phyloP scores from a whole-genome alignment of 64 coral and sea anemone species.

The Dendronephthya gigantea region DNA sequence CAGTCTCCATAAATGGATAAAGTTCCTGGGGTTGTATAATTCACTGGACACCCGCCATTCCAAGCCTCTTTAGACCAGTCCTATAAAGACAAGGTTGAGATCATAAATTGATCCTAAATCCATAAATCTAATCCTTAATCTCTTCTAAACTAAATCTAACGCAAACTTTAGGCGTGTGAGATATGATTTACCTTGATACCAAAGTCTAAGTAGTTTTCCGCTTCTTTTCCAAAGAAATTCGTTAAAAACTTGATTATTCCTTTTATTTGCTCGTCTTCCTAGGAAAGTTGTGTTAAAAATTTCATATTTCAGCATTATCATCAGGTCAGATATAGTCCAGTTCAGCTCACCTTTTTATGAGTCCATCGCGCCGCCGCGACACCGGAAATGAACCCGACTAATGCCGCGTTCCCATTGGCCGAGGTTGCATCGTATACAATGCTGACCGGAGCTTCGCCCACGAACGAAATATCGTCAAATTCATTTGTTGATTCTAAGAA shows the following conservation, averaged over 20 bases:
- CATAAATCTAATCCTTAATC: not conserved
- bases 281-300: not conserved
- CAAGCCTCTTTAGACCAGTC: constrained; percentile 79
- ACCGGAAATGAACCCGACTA: constrained; percentile 83
- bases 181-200: constrained; percentile 65
- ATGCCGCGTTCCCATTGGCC: constrained; percentile 51
- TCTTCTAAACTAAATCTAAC: not conserved
- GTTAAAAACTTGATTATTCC: constrained; percentile 51
- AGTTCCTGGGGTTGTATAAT: constrained; percentile 75
- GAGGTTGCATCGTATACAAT: constrained; percentile 68
- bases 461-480: not conserved
- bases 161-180: not conserved
- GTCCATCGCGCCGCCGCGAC: constrained; percentile 65
- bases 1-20: constrained; percentile 71
- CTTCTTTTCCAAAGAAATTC: constrained; percentile 69
- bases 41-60: constrained; percentile 93
- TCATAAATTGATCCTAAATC: not conserved
- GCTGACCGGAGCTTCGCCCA: constrained; percentile 38
- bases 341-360: constrained; percentile 51
- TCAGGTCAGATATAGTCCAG: too few species aligned
- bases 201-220: constrained; percentile 66
- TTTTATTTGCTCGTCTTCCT: constrained; percentile 67
- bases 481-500: not conserved
- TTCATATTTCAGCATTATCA: too few species aligned
- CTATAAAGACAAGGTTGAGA: constrained; percentile 30